A percentile compares a stretch with the other conserved stretches of the same genome.
These are phyloP conservation scores for Thaumetopoea pityocampa DNA, from an alignment of 1,140 invertebrate genomes.

Conservation along the genomic window DNA sequence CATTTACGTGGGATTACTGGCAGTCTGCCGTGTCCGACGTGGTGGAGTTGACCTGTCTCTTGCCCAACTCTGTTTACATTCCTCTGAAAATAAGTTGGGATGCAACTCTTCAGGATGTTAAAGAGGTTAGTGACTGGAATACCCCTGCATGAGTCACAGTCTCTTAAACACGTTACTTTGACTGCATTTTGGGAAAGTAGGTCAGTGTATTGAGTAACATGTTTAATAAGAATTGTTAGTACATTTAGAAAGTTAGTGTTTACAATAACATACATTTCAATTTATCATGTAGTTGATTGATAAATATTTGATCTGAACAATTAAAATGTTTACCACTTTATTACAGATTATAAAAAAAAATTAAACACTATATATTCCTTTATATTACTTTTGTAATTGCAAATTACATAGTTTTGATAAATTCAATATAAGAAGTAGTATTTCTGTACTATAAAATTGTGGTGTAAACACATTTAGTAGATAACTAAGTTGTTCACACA, in stretches of 20 bases:
- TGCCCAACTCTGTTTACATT: slow-evolving; percentile 90
- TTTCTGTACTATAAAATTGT: too few relatives aligned
- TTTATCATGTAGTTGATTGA: slow-evolving; percentile 9
- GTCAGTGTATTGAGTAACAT: slow-evolving; percentile 63
- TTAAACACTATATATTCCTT: too few relatives aligned
- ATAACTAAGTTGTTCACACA: too few relatives aligned
- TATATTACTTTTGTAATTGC: too few relatives aligned
- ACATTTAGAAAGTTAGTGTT: slow-evolving; percentile 61
- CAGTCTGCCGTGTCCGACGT: slow-evolving; percentile 76
- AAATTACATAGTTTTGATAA: too few relatives aligned
- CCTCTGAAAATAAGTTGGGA: slow-evolving; percentile 82
- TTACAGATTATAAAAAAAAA: too few relatives aligned
- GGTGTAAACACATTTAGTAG: too few relatives aligned
- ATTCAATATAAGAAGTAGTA: too few relatives aligned
- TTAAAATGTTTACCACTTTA: too few relatives aligned
- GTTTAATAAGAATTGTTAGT: slow-evolving; percentile 49
- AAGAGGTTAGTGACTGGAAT: slow-evolving; percentile 80
- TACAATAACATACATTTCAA: slow-evolving; percentile 25
- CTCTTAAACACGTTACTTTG: slow-evolving; percentile 39
- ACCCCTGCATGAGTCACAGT: slow-evolving; percentile 47
- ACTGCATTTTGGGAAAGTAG: slow-evolving; percentile 43
- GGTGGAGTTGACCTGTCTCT: slow-evolving; percentile 86
- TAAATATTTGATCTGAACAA: not conserved
- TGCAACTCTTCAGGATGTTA: slow-evolving; percentile 88
- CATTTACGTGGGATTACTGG: slow-evolving; percentile 81